Evolutionary conservation across 2,797 vertebrate genomes (phyloP).

Genomic region (Sphenodon punctatus): DNA sequence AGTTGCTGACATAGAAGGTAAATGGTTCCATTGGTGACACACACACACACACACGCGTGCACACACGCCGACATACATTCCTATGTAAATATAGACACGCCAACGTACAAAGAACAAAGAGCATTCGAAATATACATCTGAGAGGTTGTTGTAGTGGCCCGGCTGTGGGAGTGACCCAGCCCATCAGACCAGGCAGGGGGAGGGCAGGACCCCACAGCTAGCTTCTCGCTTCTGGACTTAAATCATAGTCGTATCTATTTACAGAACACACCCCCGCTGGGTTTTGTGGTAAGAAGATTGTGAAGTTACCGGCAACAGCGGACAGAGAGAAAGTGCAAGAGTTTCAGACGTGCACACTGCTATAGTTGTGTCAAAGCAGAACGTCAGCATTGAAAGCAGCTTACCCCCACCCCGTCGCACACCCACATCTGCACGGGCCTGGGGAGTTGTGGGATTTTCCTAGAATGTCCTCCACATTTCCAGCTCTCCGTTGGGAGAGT

Average conservation of each 20-base stretch:
- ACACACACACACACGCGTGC: slow-evolving; percentile 5
- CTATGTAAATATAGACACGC: slow-evolving; percentile 31
- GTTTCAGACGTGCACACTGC: accelerated
- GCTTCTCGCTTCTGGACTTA: background rate
- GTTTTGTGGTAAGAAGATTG: background rate
- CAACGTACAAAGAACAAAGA: slow-evolving; percentile 4
- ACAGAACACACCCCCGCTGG: background rate
- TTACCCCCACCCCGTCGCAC: too few relatives aligned
- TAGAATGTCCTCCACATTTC: too few relatives aligned
- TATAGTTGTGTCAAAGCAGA: accelerated
- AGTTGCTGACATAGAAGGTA: background rate
- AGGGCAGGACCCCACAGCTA: accelerated
- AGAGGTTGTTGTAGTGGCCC: background rate
- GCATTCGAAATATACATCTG: background rate
- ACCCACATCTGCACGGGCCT: too few relatives aligned
- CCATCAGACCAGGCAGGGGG: background rate
- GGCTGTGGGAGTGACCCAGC: background rate
- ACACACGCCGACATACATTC: slow-evolving; percentile 29
- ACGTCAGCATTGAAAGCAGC: accelerated
- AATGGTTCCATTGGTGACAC: slow-evolving; percentile 42
- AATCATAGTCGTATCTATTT: background rate
- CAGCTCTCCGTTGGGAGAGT: background rate
- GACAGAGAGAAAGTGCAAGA: accelerated
- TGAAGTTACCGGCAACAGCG: background rate
- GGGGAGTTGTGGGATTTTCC: too few relatives aligned